phyloP scores from a whole-genome alignment of 2,888 invertebrate genomes.

The Sepioteuthis lessoniana region DNA sequence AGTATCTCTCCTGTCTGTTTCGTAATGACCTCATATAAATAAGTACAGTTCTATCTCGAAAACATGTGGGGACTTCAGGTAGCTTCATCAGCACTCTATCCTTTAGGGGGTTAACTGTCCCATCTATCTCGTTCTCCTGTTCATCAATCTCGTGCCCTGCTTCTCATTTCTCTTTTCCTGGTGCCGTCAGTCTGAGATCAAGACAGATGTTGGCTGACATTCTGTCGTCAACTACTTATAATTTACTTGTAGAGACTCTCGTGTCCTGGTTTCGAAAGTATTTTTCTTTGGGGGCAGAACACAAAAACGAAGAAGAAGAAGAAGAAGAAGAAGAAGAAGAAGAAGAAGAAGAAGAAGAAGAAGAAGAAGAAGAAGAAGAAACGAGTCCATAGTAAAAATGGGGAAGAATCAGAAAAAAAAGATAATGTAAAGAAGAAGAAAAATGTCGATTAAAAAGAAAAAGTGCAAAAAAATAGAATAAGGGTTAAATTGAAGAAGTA shows the following conservation, averaged over 20 bases:
- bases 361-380: too few relatives aligned
- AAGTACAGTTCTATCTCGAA: neutral
- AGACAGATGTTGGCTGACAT: neutral
- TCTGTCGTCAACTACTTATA: neutral
- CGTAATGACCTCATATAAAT: neutral
- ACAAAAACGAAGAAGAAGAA: too few relatives aligned
- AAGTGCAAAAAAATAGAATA: too few relatives aligned
- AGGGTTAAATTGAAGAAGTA: too few relatives aligned
- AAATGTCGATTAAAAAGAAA: too few relatives aligned
- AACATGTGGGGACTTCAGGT: neutral
- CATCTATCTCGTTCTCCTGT: neutral
- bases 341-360: too few relatives aligned
- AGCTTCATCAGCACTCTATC: neutral
- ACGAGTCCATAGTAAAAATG: too few relatives aligned
- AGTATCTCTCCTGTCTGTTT: too few relatives aligned
- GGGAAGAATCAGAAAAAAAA: too few relatives aligned
- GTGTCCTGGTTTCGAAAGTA: neutral
- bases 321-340: too few relatives aligned
- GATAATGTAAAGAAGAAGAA: too few relatives aligned
- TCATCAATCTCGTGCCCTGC: neutral
- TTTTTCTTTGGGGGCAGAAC: neutral
- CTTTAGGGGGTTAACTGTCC: neutral
- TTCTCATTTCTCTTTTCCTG: neutral
- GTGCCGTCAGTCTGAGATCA: neutral
- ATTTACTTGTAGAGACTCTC: neutral